A percentile compares a stretch with the other conserved stretches of the same genome.
phyloP scores from a whole-genome alignment of 2,888 invertebrate species.

The Drosophila niveifrons region DNA sequence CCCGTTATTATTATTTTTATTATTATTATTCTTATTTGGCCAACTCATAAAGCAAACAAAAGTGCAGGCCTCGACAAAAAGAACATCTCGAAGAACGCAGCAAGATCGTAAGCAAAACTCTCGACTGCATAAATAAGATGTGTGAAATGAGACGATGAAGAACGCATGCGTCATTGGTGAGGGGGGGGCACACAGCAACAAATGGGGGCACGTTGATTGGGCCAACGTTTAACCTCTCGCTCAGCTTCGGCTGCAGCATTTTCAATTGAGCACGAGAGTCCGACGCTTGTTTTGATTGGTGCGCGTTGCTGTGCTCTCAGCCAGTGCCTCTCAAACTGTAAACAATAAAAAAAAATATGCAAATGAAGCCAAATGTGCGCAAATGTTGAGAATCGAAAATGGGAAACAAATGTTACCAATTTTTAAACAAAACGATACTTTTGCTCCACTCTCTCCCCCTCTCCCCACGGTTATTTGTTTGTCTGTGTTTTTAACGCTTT shows the following conservation, averaged over 20 bases:
- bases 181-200: conserved; percentile 52
- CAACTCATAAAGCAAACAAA: conserved; percentile 75
- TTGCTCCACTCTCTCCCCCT: neutral
- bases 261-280: conserved; percentile 49
- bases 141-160: conserved; percentile 29
- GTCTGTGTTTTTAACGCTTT: conserved; percentile 64
- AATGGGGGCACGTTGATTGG: conserved; percentile 80
- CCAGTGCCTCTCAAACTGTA: conserved; percentile 54
- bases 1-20: conserved; percentile 32
- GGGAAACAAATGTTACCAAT: conserved; percentile 50
- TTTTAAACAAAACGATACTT: conserved; percentile 69
- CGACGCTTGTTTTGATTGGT: conserved; percentile 63
- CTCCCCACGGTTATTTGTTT: conserved; percentile 36
- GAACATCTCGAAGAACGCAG: conserved; percentile 1
- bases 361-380: conserved; percentile 72
- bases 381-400: conserved; percentile 58
- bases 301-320: conserved; percentile 19
- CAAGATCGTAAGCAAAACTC: neutral
- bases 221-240: conserved; percentile 73
- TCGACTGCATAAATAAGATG: conserved; percentile 13
- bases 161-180: conserved; percentile 77
- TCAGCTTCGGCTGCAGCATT: conserved; percentile 32
- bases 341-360: conserved; percentile 49
- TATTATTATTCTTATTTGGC: conserved; percentile 71
- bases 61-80: conserved; percentile 27